A percentile compares a stretch with the other conserved stretches of the same genome.
These are phyloP conservation scores for Acanthosepion pharaonis DNA, from an alignment of 2,888 invertebrate genomes.

Conservation along the genomic window DNA sequence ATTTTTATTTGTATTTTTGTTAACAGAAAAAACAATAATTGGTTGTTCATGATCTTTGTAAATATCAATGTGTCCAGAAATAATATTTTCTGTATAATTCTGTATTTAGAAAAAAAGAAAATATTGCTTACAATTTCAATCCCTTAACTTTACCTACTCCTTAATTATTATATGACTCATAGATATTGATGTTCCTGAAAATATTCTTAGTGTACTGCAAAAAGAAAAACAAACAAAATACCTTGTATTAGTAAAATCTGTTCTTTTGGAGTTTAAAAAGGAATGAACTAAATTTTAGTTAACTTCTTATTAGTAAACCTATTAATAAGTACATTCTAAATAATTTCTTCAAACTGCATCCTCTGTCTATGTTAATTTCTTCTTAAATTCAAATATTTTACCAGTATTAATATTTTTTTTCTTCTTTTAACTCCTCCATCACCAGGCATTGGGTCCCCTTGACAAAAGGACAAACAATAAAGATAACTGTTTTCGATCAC, in stretches of 20 bases:
- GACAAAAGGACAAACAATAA: slow-evolving; percentile 10
- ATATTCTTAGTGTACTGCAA: not conserved
- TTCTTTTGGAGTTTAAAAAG: not conserved
- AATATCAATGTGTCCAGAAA: too few species aligned
- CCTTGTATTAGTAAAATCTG: not conserved
- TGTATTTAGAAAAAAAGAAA: too few species aligned
- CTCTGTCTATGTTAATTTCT: too few species aligned
- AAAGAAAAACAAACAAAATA: not conserved
- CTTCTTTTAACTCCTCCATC: not conserved
- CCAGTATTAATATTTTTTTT: not conserved
- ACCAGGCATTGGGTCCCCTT: slow-evolving; percentile 12
- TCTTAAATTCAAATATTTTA: not conserved
- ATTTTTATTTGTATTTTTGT: too few species aligned
- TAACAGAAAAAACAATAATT: too few species aligned
- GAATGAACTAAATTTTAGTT: not conserved
- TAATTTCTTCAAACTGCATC: not conserved
- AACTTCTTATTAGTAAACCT: not conserved
- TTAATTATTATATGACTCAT: not conserved
- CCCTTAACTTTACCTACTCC: too few species aligned
- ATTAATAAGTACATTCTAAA: not conserved
- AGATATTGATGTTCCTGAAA: not conserved
- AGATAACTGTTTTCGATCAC: slow-evolving; percentile 43
- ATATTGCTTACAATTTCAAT: too few species aligned
- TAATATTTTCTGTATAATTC: too few species aligned
- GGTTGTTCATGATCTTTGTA: too few species aligned